Evolutionary conservation across 2,797 vertebrate species (phyloP), one percentile per base, ranked within the genome.

Genomic region (Heliangelus exortis): DNA sequence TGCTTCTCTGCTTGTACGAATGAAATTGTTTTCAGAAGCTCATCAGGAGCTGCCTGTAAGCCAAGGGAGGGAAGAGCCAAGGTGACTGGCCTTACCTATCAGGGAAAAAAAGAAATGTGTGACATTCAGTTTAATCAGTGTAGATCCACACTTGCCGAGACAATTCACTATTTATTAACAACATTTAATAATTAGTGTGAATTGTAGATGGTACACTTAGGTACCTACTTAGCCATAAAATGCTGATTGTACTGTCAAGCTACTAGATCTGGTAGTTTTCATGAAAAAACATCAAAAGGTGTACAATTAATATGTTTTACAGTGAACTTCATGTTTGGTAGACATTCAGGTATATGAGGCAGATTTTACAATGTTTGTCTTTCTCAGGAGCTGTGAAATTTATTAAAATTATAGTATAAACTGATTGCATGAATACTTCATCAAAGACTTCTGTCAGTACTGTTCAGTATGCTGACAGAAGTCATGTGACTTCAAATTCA

Each of bases 1-100:
- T 95, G 15, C 77, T 93, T 91, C 76, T 93, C 72, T 85, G 78
- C 33, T 89, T 92, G 87, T 16, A 55, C 16, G 89, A 67, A 81
- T 36, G 6, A 92, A 83, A 75, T 76, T 41, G 57, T 43, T 82
- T 91, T 77, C 67, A 91, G 67, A 81, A 79, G 43, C 39, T 75
- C 10, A 4, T 86, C 53, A 75, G 28, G 54, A 89, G 20, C 17
- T 91, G 29, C 45, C 59, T 63, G 48, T 25, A 81, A 79, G 67
- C 19, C 55, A 76, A 65, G 51, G n/a, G 16, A 91, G 20, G 61
- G 39, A 77, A 87, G 43, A 47, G 10, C 26, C 61, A 82, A 95
- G 62, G 63, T 58, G 67, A 79, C 31, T 48, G 57, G 69, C 57
- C 81, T 93, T 86, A 81, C 15, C 58, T 62, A 43, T 66, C 16